Percentiles rank a stretch among this genome's conserved stretches.
phyloP scores from a whole-genome alignment of 2,113 vertebrate genomes.

The Oostethus manadensis region DNA sequence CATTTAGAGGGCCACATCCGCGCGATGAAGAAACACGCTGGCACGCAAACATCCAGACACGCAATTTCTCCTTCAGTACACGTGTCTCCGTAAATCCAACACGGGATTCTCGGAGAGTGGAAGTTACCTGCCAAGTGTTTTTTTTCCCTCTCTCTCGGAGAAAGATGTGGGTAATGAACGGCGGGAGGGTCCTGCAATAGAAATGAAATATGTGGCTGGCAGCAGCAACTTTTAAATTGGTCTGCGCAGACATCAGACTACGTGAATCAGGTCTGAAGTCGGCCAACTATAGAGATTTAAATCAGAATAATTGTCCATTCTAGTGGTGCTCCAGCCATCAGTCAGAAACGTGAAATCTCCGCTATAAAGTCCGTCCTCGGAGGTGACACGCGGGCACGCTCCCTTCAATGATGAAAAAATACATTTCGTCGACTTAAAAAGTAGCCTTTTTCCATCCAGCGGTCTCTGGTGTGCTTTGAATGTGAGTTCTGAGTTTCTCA shows the following conservation, averaged over 20 bases:
- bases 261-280: conserved; percentile 20
- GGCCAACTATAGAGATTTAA: conserved; percentile 39
- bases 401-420: conserved; percentile 57
- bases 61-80: conserved; percentile 47
- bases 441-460: conserved; percentile 29
- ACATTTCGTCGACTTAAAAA: conserved; percentile 47
- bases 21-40: conserved; percentile 80
- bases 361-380: conserved; percentile 12
- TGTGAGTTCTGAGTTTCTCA: conserved; percentile 31
- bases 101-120: conserved; percentile 48
- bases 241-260: conserved; percentile 24
- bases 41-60: conserved; percentile 76
- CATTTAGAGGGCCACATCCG: conserved; percentile 67
- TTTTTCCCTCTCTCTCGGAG: conserved; percentile 18
- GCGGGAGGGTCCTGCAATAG: conserved; percentile 22
- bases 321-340: conserved; percentile 2
- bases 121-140: conserved; percentile 30
- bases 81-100: conserved; percentile 51
- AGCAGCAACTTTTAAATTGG: conserved; percentile 16
- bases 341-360: conserved; percentile 11
- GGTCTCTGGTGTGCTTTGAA: conserved; percentile 53
- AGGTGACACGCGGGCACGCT: not conserved
- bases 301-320: conserved; percentile 10
- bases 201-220: conserved; percentile 26
- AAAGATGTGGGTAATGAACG: conserved; percentile 22